A percentile compares a stretch with the other conserved stretches of the same genome.
phyloP scores from a whole-genome alignment of 2,113 vertebrate species.

The Lichenostomus cassidix region DNA sequence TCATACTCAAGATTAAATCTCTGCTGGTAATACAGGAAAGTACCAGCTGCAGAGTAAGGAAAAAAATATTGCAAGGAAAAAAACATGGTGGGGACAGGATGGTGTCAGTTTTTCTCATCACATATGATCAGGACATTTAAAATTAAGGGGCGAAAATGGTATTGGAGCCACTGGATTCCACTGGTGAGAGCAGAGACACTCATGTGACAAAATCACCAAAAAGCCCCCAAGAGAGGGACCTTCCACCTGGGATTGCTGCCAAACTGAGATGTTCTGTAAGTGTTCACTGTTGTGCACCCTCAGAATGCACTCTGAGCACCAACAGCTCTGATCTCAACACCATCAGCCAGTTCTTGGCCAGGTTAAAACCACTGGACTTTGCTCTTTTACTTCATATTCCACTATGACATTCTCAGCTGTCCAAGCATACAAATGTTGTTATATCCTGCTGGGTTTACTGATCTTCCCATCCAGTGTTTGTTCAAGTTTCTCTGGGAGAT shows the following conservation, averaged over 20 bases:
- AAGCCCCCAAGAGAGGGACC: neutral
- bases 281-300: neutral
- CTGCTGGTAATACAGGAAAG: neutral
- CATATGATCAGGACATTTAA: neutral
- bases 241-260: accelerated
- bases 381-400: neutral
- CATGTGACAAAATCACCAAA: neutral
- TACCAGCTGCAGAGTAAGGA: neutral
- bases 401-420: neutral
- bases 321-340: accelerated
- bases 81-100: neutral
- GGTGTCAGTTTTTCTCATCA: neutral
- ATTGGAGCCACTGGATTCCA: neutral
- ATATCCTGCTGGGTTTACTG: neutral
- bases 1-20: neutral
- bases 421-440: neutral
- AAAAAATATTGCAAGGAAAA: neutral
- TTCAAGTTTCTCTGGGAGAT: neutral
- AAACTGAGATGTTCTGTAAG: accelerated
- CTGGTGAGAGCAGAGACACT: neutral
- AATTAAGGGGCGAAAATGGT: neutral
- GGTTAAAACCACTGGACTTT: neutral
- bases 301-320: neutral
- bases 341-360: neutral
- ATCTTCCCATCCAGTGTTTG: neutral